A percentile compares a stretch with the other conserved stretches of the same genome.
These are phyloP conservation scores for Luscinia megarhynchos DNA, from an alignment of 2,797 vertebrate genomes.

Conservation along the genomic window DNA sequence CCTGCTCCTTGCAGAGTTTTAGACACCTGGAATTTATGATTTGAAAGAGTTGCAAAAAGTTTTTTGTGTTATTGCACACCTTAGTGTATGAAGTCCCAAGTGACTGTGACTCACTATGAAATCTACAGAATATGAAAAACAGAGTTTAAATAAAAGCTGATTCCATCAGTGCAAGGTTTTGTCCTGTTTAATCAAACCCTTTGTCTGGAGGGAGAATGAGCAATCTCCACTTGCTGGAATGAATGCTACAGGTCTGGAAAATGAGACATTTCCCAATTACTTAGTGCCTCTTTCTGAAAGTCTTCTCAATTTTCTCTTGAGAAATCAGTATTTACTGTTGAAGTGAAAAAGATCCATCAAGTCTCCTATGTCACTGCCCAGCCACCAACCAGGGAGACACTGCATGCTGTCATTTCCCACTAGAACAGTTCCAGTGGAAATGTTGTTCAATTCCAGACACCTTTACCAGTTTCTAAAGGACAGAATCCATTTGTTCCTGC, in stretches of 20 bases:
- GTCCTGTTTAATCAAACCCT: not conserved
- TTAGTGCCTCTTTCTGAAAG: not conserved
- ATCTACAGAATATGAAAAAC: not conserved
- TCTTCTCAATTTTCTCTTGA: not conserved
- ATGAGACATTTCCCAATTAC: not conserved
- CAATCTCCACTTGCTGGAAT: not conserved
- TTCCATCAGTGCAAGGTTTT: not conserved
- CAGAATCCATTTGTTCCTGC: not conserved
- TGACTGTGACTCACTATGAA: not conserved
- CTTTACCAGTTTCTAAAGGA: not conserved
- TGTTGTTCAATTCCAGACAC: not conserved
- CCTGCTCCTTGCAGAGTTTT: not conserved
- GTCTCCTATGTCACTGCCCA: not conserved
- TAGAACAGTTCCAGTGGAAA: not conserved
- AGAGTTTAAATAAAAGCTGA: not conserved
- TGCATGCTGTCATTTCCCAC: not conserved
- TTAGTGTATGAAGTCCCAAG: not conserved
- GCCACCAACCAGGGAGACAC: not conserved
- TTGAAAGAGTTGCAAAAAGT: not conserved
- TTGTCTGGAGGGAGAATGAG: not conserved
- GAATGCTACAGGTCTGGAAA: not conserved
- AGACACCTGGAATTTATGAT: not conserved
- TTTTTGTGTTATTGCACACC: not conserved
- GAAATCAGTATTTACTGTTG: not conserved
- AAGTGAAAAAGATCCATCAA: not conserved